phyloP scores from a whole-genome alignment of 2,888 invertebrate species.

The Megalurothrips usitatus region DNA sequence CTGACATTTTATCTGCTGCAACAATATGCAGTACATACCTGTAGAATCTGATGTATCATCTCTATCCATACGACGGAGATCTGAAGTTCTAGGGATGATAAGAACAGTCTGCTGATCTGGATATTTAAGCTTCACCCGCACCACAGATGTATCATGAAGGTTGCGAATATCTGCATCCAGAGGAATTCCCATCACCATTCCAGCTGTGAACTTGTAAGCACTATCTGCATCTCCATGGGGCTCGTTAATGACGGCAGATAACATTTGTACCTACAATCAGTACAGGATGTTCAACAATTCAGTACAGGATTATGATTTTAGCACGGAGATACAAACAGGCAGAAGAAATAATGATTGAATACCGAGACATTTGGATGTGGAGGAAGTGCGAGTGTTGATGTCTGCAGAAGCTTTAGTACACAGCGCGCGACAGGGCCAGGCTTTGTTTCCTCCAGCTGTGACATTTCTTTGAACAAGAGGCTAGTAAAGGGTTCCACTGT shows the following conservation, averaged over 20 bases:
- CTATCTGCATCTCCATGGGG: conserved; percentile 77
- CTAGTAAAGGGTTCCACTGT: conserved; percentile 76
- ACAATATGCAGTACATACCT: conserved; percentile 31
- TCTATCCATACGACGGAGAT: conserved; percentile 59
- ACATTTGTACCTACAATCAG: conserved; percentile 63
- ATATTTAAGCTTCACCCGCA: conserved; percentile 82
- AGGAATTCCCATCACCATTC: conserved; percentile 79
- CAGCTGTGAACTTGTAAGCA: conserved; percentile 87
- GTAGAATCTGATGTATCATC: conserved; percentile 35
- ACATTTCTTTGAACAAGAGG: conserved; percentile 71
- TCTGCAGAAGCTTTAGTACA: conserved; percentile 68
- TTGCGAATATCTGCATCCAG: conserved; percentile 82
- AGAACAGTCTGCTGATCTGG: conserved; percentile 87
- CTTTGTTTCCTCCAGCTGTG: conserved; percentile 73
- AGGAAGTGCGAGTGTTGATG: conserved; percentile 61
- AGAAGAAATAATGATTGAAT: conserved; percentile 37
- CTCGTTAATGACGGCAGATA: conserved; percentile 74
- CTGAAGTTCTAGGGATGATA: conserved; percentile 70
- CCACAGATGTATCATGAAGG: conserved; percentile 64
- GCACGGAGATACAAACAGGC: conserved; percentile 31
- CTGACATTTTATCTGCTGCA: background rate
- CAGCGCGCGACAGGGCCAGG: conserved; percentile 76
- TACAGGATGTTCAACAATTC: conserved; percentile 29
- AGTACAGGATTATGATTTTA: conserved; percentile 13
- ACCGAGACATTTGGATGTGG: conserved; percentile 65